A percentile compares a stretch with the other conserved stretches of the same genome.
phyloP scores from a whole-genome alignment of 2,888 invertebrate genomes.

The Malthinus flaveolus region DNA sequence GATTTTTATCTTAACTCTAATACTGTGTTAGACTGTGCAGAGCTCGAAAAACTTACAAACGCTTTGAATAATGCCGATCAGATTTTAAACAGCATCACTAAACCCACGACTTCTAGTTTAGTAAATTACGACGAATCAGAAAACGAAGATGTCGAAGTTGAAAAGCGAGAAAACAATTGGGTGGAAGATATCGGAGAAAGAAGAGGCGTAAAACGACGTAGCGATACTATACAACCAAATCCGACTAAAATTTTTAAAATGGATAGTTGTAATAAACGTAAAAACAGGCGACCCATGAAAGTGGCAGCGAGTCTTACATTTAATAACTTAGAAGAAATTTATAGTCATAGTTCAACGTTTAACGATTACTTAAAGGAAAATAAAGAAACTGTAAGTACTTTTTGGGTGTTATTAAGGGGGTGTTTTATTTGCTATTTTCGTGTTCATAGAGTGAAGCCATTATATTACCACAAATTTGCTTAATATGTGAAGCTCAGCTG shows the following conservation, averaged over 20 bases:
- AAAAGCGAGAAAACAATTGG: constrained; percentile 40
- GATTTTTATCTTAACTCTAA: neutral
- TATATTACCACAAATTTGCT: constrained; percentile 55
- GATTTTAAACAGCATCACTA: constrained; percentile 21
- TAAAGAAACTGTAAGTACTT: neutral
- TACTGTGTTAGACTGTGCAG: constrained; percentile 2
- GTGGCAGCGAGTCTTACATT: constrained; percentile 30
- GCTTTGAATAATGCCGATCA: constrained; percentile 27
- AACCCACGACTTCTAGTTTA: constrained; percentile 26
- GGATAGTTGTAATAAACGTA: constrained; percentile 47
- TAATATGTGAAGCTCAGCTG: constrained; percentile 59
- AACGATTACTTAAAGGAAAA: too few species aligned
- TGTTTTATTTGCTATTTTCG: constrained; percentile 43
- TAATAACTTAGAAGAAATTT: constrained; percentile 32
- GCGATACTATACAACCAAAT: constrained; percentile 31
- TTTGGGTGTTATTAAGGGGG: too few species aligned
- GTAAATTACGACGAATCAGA: constrained; percentile 48
- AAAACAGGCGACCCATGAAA: constrained; percentile 52
- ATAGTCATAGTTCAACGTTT: neutral
- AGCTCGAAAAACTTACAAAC: constrained; percentile 20
- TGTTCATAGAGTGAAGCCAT: constrained; percentile 32
- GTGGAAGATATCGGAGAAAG: constrained; percentile 49
- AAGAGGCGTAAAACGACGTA: constrained; percentile 46
- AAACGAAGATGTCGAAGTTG: constrained; percentile 31
- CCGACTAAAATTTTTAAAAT: constrained; percentile 46